Conservation (phyloP, 2,888 invertebrate species). For the Epirrhoe tristata region DNA sequence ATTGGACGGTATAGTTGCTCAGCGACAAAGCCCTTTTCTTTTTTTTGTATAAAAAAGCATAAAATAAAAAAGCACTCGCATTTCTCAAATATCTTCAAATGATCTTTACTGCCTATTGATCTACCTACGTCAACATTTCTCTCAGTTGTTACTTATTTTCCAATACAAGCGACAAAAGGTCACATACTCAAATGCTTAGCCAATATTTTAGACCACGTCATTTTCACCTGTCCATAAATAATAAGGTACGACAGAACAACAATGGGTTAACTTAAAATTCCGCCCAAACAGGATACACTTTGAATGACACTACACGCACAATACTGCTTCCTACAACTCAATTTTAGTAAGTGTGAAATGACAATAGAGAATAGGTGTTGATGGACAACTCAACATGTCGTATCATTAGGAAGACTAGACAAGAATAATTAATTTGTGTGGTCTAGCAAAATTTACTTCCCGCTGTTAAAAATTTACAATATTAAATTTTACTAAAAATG, state of each 20-base stretch:
- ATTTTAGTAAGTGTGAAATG: constrained; percentile 40
- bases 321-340: constrained; percentile 45
- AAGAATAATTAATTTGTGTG: constrained; percentile 27
- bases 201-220: not conserved
- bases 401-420: constrained; percentile 55
- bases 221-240: constrained; percentile 1
- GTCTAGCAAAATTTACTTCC: constrained; percentile 46
- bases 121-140: too few species aligned
- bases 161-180: too few species aligned
- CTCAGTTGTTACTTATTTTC: too few species aligned
- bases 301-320: constrained; percentile 35
- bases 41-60: too few species aligned
- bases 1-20: too few species aligned
- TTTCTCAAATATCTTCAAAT: too few species aligned
- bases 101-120: too few species aligned
- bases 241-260: constrained; percentile 25
- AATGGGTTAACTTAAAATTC: constrained; percentile 36
- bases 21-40: too few species aligned
- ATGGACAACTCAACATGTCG: constrained; percentile 49
- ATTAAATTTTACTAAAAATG: too few species aligned
- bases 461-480: too few species aligned
- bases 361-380: constrained; percentile 44
- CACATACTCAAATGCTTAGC: not conserved
- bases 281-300: constrained; percentile 45
- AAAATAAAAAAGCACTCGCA: too few species aligned